Base-by-base conservation (phyloP, 2,113 vertebrate species). In the Phrynocephalus versicolor region DNA sequence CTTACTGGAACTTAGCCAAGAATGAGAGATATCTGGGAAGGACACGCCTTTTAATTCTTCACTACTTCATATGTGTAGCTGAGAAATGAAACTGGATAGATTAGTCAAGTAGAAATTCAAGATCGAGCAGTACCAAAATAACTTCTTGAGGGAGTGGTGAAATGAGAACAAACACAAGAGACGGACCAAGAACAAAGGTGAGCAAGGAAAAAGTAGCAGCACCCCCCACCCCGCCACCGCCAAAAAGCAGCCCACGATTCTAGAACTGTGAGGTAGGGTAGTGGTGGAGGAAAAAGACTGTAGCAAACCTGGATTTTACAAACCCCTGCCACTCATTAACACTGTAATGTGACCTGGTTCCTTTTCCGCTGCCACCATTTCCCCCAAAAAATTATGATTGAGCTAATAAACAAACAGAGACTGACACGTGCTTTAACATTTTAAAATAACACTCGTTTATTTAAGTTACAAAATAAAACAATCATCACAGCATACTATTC, bases 61-160 rank as follows among this genome's bases (percentile, higher is more conserved):
- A 62, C n/a, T 39, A 75, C 19, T 21, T 78, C 45, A 8, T 35
- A 67, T 9, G 10, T n/a, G 64, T 39, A 78, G 74, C 33, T 78
- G 16, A 27, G 45, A 30, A 41, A 70, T 19, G 25, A 77, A 18
- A 55, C 67, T 77, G 27, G 3, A 1, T 69, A 90, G 77, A 65
- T 35, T 15, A 75, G 78, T 70, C 78, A 73, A 82, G 77, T 65
- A 1, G 89, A 92, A 89, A 88, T 85, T 86, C 84, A 82, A 84
- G 86, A 80, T 88, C 84, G 69, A 77, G 73, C 82, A 85, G 79
- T 77, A 87, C 76, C 18, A 88, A 64, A 55, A 77, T 75, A 87
- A 71, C 76, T 89, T 64, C 71, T 58, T 23, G 19, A 90, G 88
- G 64, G 85, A 69, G 83, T 82, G 90, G 83, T 62, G 80, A 88